These are phyloP conservation scores for Globicephala melas DNA, from an alignment of 2,113 vertebrate species.

Conservation along the genomic window DNA sequence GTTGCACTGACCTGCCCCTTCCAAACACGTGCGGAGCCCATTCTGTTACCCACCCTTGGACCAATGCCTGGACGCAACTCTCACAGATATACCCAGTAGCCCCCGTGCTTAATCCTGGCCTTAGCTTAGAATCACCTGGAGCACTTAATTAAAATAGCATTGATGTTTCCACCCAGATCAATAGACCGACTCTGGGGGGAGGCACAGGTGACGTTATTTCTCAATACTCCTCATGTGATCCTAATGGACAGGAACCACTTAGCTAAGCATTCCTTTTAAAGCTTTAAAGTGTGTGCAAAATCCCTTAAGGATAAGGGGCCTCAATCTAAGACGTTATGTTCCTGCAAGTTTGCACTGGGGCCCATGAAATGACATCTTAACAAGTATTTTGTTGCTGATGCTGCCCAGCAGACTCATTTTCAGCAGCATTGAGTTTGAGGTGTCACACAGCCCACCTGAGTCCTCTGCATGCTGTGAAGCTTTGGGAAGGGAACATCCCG, in stretches of 20 bases:
- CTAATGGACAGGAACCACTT: neutral
- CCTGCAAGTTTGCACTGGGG: neutral
- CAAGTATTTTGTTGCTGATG: neutral
- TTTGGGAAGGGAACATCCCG: neutral
- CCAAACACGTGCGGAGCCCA: neutral
- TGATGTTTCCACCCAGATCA: neutral
- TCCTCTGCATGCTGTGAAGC: neutral
- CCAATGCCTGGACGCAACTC: neutral
- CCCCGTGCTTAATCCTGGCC: neutral
- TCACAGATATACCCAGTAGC: too few species aligned
- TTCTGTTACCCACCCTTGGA: neutral
- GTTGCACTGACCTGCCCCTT: neutral
- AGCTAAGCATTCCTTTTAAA: neutral
- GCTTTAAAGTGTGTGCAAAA: neutral
- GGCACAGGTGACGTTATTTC: neutral
- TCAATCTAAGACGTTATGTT: neutral
- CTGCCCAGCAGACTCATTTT: neutral
- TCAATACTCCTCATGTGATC: neutral
- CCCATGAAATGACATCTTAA: neutral
- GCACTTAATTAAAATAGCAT: neutral
- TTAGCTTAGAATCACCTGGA: neutral
- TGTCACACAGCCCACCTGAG: neutral
- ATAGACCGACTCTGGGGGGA: too few species aligned
- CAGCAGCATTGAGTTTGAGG: neutral
- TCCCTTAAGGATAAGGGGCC: neutral